Evolutionary conservation across 2,888 invertebrate species (phyloP).

Genomic region (Tipula confusa): DNA sequence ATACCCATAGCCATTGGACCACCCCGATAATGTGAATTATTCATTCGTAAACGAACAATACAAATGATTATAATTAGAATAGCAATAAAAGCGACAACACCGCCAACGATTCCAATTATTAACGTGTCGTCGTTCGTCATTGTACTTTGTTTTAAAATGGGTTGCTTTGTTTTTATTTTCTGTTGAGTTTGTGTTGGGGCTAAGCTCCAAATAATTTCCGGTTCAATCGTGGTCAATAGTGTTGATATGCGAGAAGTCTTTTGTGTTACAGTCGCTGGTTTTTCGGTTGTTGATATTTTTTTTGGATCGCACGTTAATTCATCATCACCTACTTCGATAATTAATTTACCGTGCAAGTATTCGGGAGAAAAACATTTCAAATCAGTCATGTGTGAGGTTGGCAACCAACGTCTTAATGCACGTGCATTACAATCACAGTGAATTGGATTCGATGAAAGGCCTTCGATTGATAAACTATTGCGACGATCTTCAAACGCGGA

Average conservation of each 20-base stretch:
- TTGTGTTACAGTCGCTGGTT: conserved; percentile 39
- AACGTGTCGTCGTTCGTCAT: conserved; percentile 83
- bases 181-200: conserved; percentile 65
- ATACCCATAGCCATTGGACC: conserved; percentile 61
- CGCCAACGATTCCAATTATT: conserved; percentile 93
- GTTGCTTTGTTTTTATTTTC: conserved; percentile 53
- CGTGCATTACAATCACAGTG: conserved; percentile 80
- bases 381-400: conserved; percentile 58
- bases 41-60: conserved; percentile 72
- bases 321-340: conserved; percentile 74
- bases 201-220: conserved; percentile 86
- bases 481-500: conserved; percentile 77
- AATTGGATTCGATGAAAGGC: conserved; percentile 74
- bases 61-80: conserved; percentile 85
- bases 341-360: conserved; percentile 61
- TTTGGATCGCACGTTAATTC: conserved; percentile 73
- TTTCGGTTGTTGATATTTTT: conserved; percentile 53
- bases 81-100: conserved; percentile 86
- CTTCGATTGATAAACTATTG: conserved; percentile 67
- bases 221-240: conserved; percentile 63
- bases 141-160: conserved; percentile 59
- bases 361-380: conserved; percentile 66
- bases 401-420: conserved; percentile 74
- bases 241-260: conserved; percentile 55
- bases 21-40: conserved; percentile 62